phyloP scores from a whole-genome alignment of 2,888 invertebrate genomes.

The Alentia gelatinosa region DNA sequence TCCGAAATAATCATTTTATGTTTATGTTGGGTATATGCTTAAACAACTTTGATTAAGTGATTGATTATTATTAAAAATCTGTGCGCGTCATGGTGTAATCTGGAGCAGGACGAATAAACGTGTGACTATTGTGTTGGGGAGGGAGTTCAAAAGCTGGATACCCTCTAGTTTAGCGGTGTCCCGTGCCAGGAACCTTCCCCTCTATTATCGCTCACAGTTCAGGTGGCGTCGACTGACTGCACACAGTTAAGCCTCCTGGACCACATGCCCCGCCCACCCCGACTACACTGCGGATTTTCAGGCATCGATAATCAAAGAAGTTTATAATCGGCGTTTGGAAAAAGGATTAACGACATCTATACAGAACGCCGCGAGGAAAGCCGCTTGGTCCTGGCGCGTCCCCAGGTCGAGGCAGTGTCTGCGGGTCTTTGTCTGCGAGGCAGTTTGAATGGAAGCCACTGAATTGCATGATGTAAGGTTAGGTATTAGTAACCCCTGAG shows the following conservation, averaged over 20 bases:
- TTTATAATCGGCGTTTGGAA: constrained; percentile 36
- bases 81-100: too few species aligned
- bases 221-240: neutral
- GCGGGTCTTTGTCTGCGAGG: neutral
- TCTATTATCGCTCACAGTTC: neutral
- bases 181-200: too few species aligned
- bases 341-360: constrained; percentile 46
- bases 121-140: too few species aligned
- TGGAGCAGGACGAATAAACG: too few species aligned
- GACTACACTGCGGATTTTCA: neutral
- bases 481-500: constrained; percentile 47
- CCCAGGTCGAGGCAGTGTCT: neutral
- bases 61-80: too few species aligned
- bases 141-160: too few species aligned
- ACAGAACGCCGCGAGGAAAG: neutral
- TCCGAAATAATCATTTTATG: too few species aligned
- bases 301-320: constrained; percentile 50
- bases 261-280: neutral
- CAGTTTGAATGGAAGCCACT: constrained; percentile 17
- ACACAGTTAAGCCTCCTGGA: neutral
- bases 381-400: neutral
- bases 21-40: too few species aligned
- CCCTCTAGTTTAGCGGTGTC: too few species aligned
- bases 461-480: constrained; percentile 52
- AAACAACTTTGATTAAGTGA: too few species aligned